Conservation (phyloP, 2,888 invertebrate species). For the Lasioglossum vierecki region DNA sequence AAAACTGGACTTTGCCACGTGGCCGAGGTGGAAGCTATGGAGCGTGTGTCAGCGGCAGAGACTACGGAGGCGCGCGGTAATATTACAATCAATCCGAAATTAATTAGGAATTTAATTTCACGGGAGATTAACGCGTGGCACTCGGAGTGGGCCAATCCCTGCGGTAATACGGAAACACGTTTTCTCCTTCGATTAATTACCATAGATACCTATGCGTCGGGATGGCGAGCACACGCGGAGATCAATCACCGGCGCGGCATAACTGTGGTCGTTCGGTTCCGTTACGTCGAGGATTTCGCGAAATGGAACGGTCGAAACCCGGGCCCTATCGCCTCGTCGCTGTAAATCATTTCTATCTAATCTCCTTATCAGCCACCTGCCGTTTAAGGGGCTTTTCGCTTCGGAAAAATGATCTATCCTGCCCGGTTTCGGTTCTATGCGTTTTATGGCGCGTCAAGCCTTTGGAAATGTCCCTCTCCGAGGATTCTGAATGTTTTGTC, state of each 20-base stretch:
- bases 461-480: background rate
- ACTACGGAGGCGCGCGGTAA: background rate
- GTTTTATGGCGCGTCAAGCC: background rate
- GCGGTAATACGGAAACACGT: conserved; percentile 51
- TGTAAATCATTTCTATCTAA: conserved; percentile 56
- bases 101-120: conserved; percentile 48
- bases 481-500: background rate
- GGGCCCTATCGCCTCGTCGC: conserved; percentile 45
- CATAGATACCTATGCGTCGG: conserved; percentile 46
- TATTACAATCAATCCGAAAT: conserved; percentile 26
- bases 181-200: conserved; percentile 67
- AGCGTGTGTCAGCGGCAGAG: background rate
- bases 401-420: background rate
- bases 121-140: conserved; percentile 13
- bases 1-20: background rate
- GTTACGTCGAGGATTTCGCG: conserved; percentile 65
- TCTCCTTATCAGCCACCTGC: conserved; percentile 23
- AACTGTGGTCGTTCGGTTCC: conserved; percentile 67
- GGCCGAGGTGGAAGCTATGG: background rate
- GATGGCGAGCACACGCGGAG: conserved; percentile 50
- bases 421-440: background rate
- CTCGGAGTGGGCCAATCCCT: conserved; percentile 47
- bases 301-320: conserved; percentile 48
- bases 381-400: conserved; percentile 9
- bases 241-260: conserved; percentile 69